These are phyloP conservation scores for Tricholauxania praeusta DNA, from an alignment of 2,888 invertebrate genomes.

Conservation along the genomic window DNA sequence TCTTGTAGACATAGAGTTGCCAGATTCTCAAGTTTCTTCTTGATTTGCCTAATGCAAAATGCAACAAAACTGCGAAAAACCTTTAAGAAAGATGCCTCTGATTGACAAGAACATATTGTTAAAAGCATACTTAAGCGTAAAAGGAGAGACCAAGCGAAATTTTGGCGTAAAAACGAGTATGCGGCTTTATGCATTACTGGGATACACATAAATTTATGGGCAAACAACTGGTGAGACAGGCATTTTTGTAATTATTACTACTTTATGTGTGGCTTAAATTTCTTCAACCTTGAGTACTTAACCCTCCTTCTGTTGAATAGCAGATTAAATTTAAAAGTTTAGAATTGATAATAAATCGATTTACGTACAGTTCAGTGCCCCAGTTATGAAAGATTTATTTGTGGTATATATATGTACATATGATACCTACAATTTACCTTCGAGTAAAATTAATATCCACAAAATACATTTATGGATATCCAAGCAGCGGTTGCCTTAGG, in stretches of 20 bases:
- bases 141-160: background rate
- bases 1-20: background rate
- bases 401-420: too few relatives aligned
- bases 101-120: slow-evolving; percentile 1
- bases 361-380: too few relatives aligned
- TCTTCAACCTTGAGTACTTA: background rate
- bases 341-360: too few relatives aligned
- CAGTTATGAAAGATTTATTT: too few relatives aligned
- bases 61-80: slow-evolving; percentile 4
- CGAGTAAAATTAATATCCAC: too few relatives aligned
- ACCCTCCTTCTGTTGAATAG: too few relatives aligned
- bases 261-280: background rate
- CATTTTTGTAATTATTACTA: slow-evolving; percentile 15
- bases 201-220: background rate
- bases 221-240: background rate
- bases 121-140: background rate
- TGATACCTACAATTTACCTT: too few relatives aligned
- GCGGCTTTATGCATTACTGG: slow-evolving; percentile 6
- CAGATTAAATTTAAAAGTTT: too few relatives aligned
- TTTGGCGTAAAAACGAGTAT: background rate
- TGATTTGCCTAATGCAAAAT: slow-evolving; percentile 4
- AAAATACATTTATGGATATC: too few relatives aligned
- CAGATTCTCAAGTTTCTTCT: background rate
- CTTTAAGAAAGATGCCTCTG: background rate
- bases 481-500: too few relatives aligned